These are phyloP conservation scores for Agriopis leucophaearia DNA, from an alignment of 2,888 invertebrate genomes.

Conservation along the genomic window DNA sequence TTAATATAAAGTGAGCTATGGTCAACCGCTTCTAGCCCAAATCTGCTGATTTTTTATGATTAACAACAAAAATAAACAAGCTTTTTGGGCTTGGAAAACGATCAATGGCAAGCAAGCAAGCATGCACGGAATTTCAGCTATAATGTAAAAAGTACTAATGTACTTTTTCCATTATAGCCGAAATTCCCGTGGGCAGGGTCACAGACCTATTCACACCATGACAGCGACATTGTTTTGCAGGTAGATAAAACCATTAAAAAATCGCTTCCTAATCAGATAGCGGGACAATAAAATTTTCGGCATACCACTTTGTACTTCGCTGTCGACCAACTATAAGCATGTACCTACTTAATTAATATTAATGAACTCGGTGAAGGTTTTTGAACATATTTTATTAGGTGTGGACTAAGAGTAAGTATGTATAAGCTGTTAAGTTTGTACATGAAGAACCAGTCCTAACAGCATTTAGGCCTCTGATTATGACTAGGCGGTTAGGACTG, in stretches of 20 bases:
- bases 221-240: constrained; percentile 58
- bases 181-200: constrained; percentile 40
- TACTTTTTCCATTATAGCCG: neutral
- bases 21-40: too few species aligned
- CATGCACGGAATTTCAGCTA: too few species aligned
- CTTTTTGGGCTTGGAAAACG: neutral
- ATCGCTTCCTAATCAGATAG: constrained; percentile 80
- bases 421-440: too few species aligned
- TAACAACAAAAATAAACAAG: neutral
- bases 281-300: constrained; percentile 35
- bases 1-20: too few species aligned
- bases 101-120: neutral
- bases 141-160: too few species aligned
- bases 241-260: constrained; percentile 53
- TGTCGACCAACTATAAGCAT: neutral
- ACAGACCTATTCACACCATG: constrained; percentile 57
- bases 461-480: too few species aligned
- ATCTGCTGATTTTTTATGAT: too few species aligned
- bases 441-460: too few species aligned
- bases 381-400: neutral
- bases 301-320: constrained; percentile 21
- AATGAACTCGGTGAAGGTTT: constrained; percentile 7
- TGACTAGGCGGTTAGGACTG: too few species aligned
- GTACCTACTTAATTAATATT: neutral
- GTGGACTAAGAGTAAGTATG: too few species aligned